Base-by-base conservation (phyloP, 2,797 vertebrate genomes). In the Peromyscus eremicus region DNA sequence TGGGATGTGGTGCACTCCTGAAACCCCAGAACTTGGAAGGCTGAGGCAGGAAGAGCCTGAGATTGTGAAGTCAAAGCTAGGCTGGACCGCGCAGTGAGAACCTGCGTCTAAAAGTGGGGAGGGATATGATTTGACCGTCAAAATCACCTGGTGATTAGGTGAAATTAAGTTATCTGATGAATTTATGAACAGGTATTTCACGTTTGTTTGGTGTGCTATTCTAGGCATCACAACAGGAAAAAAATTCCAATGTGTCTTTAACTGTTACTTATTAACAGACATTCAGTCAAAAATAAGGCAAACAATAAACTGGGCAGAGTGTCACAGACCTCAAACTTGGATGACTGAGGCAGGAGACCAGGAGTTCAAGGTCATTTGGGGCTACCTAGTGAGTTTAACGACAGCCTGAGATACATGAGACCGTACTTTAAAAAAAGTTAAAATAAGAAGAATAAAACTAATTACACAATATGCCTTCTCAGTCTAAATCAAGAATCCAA, bases 371-470 rank as follows among this genome's bases (percentile, higher is more conserved):
- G 29, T 66, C 27, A 52, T 79, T 52, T 52, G 46, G 14, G 21
- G 16, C 14, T 52, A 34, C 46, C 37, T 43, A 43, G 37, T 64
- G 8, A 13, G 34, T 66, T 64, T 43, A 37, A 46, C 27, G 60
- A 29, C 55, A 84, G 27, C 16, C 62, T 37, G 9, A 17, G 52
- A 57, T 27, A 55, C 6, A 37, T 57, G 52, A 7, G 34, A 37
- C 34, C 6, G 11, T 81, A 34, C 32, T 34, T 21, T n/a, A 0
- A 11, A 73, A 62, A 37, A 37, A 17, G 29, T 8, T 86, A 17
- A 66, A 64, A 13, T 86, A 94, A 64, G 57, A 93, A 60, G 95
- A 89, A 96, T 75, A 92, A 97, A 96, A 68, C 68, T 62, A 92
- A 71, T 82, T 40, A 92, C 32, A 81, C 62, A 93, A 55, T 40